Conservation (phyloP, 2,797 vertebrate species). For the Malacoraja senta region DNA sequence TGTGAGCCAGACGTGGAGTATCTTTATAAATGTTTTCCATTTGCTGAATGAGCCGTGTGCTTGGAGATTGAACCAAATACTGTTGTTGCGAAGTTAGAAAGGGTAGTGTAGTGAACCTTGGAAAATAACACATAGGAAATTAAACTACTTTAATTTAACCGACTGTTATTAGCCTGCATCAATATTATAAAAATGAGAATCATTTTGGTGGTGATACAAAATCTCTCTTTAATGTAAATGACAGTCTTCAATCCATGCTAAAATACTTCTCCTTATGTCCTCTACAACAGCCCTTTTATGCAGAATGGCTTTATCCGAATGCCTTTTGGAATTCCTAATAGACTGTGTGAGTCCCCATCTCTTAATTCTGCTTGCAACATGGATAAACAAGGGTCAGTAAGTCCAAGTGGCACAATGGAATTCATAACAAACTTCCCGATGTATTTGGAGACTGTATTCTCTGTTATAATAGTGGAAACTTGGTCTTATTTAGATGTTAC, state of each 20-base stretch:
- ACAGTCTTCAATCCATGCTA: no score
- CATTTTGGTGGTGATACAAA: background rate
- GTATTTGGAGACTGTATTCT: background rate
- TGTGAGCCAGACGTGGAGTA: constrained; percentile 41
- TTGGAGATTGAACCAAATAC: constrained; percentile 35
- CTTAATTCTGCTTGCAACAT: no score
- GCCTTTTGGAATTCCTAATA: no score
- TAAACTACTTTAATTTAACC: background rate
- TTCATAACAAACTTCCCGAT: background rate
- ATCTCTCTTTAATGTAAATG: no score
- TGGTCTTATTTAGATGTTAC: background rate
- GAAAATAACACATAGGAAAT: constrained; percentile 4
- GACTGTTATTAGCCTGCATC: background rate
- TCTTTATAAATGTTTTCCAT: constrained; percentile 46
- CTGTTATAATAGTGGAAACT: background rate
- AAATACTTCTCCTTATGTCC: no score
- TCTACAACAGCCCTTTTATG: no score
- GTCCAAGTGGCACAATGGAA: background rate
- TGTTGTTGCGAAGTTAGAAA: constrained; percentile 42
- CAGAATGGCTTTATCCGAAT: no score
- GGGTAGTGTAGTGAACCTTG: constrained; percentile 33
- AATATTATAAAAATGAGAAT: background rate
- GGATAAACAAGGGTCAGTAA: background rate
- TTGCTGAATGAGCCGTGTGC: constrained; percentile 38
- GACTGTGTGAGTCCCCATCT: no score